Evolutionary conservation across 2,113 vertebrate genomes (phyloP).

Genomic region (Malurus elegans): DNA sequence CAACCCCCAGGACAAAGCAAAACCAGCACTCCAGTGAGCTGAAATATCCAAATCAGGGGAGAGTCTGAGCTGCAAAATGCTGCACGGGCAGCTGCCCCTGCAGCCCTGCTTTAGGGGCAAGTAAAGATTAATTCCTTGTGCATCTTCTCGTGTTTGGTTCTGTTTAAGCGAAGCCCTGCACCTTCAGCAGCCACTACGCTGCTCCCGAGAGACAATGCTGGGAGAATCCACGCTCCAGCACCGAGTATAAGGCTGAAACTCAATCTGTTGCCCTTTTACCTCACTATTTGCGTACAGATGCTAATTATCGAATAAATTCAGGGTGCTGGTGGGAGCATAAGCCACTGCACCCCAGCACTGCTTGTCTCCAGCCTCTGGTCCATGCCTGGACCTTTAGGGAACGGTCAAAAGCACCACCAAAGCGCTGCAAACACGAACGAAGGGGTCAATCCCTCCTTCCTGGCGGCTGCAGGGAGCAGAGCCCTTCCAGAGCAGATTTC

Average conservation of each 20-base stretch:
- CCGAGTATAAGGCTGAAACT: not conserved
- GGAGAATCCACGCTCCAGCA: not conserved
- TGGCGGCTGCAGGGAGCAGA: not conserved
- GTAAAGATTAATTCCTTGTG: not conserved
- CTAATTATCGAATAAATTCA: not conserved
- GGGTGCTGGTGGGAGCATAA: fast-evolving
- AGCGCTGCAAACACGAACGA: not conserved
- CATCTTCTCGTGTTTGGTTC: not conserved
- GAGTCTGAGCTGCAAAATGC: fast-evolving
- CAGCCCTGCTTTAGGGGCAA: not conserved
- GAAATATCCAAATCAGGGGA: not conserved
- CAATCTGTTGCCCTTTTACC: not conserved
- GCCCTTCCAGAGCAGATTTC: not conserved
- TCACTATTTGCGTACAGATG: fast-evolving
- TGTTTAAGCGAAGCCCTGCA: not conserved
- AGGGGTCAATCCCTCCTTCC: not conserved
- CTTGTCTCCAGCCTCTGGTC: not conserved
- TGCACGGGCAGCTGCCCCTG: too few relatives aligned
- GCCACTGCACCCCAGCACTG: not conserved
- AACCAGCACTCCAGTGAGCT: not conserved
- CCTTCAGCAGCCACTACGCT: not conserved
- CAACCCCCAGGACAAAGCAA: fast-evolving
- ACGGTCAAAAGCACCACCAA: not conserved
- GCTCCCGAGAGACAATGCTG: not conserved
- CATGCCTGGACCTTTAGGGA: not conserved